Percentiles rank a stretch among this genome's conserved stretches.
Evolutionary conservation across 2,113 vertebrate species (phyloP).

Genomic region (Maccullochella peelii): DNA sequence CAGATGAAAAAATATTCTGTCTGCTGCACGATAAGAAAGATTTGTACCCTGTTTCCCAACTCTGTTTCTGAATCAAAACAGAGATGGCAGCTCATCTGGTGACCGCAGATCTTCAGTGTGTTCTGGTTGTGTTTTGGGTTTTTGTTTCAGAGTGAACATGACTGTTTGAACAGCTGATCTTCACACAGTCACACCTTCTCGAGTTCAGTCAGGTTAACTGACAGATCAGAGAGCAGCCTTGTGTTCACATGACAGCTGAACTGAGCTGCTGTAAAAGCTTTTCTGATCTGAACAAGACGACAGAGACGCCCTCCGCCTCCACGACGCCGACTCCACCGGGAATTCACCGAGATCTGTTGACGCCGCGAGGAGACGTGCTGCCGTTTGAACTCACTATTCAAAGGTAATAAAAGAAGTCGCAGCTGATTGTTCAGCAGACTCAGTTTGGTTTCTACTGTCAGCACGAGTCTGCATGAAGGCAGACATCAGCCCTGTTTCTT

Average conservation of each 20-base stretch:
- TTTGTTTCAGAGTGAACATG: background rate
- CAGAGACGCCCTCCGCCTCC: background rate
- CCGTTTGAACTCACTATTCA: slow-evolving; percentile 15
- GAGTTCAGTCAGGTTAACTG: slow-evolving; percentile 15
- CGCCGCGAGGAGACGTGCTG: background rate
- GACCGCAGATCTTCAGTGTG: too few relatives aligned
- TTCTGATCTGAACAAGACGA: slow-evolving; percentile 26
- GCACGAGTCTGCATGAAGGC: background rate
- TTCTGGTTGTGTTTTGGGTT: too few relatives aligned
- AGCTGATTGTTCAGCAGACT: slow-evolving; percentile 20
- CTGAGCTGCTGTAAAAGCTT: slow-evolving; percentile 8
- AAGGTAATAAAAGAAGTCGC: background rate
- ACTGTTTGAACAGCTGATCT: slow-evolving; percentile 8
- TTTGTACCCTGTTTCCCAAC: too few relatives aligned
- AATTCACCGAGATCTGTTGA: slow-evolving; percentile 3
- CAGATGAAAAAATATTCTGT: too few relatives aligned
- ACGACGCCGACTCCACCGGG: background rate
- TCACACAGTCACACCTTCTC: background rate
- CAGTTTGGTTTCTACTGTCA: background rate
- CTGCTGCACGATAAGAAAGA: too few relatives aligned
- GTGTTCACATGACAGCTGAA: slow-evolving; percentile 26
- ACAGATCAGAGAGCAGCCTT: slow-evolving; percentile 32
- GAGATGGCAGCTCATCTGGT: too few relatives aligned
- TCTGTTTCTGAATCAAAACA: too few relatives aligned
- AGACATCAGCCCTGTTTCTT: too few relatives aligned